Evolutionary conservation across 2,113 vertebrate species (phyloP).

Genomic region (Trematocara stigmaticum): DNA sequence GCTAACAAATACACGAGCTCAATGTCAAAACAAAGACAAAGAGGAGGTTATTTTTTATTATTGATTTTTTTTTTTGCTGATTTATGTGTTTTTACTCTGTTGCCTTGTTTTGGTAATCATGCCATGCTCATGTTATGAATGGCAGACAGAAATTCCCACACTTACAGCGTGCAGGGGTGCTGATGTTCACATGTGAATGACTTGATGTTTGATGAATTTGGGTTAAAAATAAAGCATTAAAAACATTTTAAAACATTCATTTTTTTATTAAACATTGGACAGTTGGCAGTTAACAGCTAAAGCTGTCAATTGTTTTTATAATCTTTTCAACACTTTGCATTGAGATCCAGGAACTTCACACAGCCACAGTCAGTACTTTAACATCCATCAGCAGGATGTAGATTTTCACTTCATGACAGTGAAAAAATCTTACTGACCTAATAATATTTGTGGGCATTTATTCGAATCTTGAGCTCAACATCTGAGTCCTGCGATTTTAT

Average conservation of each 20-base stretch:
- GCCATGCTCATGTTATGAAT: not conserved
- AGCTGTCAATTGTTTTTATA: not conserved
- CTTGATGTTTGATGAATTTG: not conserved
- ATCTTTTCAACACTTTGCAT: not conserved
- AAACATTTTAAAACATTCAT: not conserved
- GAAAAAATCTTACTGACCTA: not conserved
- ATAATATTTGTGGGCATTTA: not conserved
- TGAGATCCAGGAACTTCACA: not conserved
- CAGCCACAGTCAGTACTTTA: not conserved
- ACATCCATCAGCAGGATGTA: not conserved
- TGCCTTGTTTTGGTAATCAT: not conserved
- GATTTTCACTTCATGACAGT: not conserved
- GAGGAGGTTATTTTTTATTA: not conserved
- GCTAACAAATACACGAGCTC: not conserved
- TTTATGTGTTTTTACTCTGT: not conserved
- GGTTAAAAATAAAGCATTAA: not conserved
- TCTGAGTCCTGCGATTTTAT: not conserved
- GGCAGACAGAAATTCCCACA: not conserved
- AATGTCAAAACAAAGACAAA: not conserved
- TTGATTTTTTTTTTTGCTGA: not conserved
- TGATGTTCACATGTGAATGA: not conserved
- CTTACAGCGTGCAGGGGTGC: not conserved
- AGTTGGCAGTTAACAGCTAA: not conserved
- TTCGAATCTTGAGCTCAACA: not conserved
- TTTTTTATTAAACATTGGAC: not conserved